Evolutionary conservation across 2,113 vertebrate species (phyloP), one percentile per base, ranked within the genome.

Genomic region (Malaclemys terrapin): DNA sequence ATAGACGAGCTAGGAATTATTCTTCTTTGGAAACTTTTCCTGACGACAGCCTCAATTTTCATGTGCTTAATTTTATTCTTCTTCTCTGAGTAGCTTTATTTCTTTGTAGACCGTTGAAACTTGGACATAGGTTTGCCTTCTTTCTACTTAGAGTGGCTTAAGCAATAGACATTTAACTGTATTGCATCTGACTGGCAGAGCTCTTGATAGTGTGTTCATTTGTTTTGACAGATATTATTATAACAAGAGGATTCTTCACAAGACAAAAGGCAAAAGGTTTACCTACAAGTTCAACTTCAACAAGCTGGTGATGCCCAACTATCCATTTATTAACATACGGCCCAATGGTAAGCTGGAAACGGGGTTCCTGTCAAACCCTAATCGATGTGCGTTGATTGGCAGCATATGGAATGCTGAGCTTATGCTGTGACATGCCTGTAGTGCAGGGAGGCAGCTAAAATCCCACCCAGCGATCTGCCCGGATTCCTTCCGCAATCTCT

Each of bases 201-300:
- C 49, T 49, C 42, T 54, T 91, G 57, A 89, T 16, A 0, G 1
- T 25, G 14, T 50, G 20, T 56, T 3, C 2, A 3, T 29, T 5
- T 54, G 1, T 72, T 8, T 87, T 49, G 10, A 8, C 92, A 98
- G 98, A 29, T 98, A 98, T 38, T 98, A 98, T 84, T 99, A 99
- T 91, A 99, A 99, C 95, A 99, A 99, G 92, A 91, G 98, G 95
- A 99, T 99, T 49, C 98, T 99, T 38, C 98, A 99, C 97, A 99
- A 99, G 92, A 99, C 98, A 3, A 99, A 99, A 94, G 98, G 98
- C 83, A 99, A 99, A 56, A 96, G 98, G 2, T 98, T 99, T 72
- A 99, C 98, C 78, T 99, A 99, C 82, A 99, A 99, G 54, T 99
- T 99, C 95, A 99, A 99, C 90, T 98, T 98, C 95, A 99, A 97